Evolutionary conservation across 2,797 vertebrate species (phyloP).

Genomic region (Toxotes lorentzi): DNA sequence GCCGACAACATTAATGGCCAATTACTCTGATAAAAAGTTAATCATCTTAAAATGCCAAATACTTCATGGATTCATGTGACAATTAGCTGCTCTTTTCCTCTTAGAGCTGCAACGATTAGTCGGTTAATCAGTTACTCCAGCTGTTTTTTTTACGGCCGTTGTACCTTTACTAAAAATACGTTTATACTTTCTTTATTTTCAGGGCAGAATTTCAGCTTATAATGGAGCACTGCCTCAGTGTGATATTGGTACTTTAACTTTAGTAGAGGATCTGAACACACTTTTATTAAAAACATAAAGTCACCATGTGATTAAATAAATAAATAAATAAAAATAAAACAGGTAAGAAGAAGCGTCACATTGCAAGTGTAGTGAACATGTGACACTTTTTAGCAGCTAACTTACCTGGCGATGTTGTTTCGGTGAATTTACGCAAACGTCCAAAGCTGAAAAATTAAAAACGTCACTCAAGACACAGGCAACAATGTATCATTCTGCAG

Average conservation of each 20-base stretch:
- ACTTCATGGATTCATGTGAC: too few relatives aligned
- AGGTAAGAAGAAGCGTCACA: not conserved
- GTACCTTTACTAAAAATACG: too few relatives aligned
- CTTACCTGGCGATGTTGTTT: constrained; percentile 40
- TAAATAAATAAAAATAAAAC: not conserved
- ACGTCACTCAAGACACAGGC: not conserved
- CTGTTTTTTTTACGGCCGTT: too few relatives aligned
- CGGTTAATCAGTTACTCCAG: not conserved
- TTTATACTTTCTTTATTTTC: too few relatives aligned
- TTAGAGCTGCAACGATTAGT: not conserved
- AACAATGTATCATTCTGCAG: not conserved
- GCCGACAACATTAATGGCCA: too few relatives aligned
- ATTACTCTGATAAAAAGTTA: too few relatives aligned
- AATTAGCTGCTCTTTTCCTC: too few relatives aligned
- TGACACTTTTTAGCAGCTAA: not conserved
- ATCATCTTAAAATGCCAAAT: too few relatives aligned
- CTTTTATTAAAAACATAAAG: too few relatives aligned
- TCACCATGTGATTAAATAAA: not conserved
- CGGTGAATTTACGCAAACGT: not conserved
- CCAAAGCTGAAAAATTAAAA: not conserved
- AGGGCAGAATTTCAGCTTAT: too few relatives aligned
- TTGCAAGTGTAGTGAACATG: not conserved
- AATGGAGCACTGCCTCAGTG: too few relatives aligned
- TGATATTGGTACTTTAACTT: too few relatives aligned
- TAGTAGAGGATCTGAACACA: not conserved